Evolutionary conservation across 2,113 vertebrate genomes (phyloP), one percentile per base, ranked within the genome.

Genomic region (Lathamus discolor): DNA sequence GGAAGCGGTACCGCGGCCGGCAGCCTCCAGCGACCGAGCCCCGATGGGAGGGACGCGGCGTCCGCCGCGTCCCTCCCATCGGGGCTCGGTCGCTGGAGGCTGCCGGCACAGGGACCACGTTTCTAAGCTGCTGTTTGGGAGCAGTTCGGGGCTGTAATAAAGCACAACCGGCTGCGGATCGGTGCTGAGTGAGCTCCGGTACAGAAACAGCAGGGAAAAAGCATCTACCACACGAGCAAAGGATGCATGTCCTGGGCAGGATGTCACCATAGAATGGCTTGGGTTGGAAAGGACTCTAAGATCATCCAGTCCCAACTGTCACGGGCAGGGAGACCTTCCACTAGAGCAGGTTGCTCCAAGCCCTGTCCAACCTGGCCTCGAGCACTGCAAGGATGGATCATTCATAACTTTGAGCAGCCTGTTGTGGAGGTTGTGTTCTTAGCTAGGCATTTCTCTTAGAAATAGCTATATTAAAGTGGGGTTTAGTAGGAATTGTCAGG

Each of bases 181-280:
- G 13, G 51, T 23, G 46, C 59, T 31, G 44, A 39, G 3, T 6
- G 15, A 81, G 29, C 31, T 27, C 37, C 6, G 33, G 49, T 15
- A n/a, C 7, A 8, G 1, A 7, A 27, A 11, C n/a, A 55, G 49
- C 5, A 59, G 24, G 55, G 73, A 19, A 17, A 17, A 41, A 18
- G 48, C 39, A 48, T 4, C 55, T 1, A 4, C 11, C 1, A 6
- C n/a, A 2, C 0, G 2, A 41, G 23, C 11, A 7, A 29, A 28
- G 18, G 81, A 11, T 29, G 54, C 3, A 2, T 11, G 23, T 49
- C 64, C 73, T 20, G 24, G 41, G 46, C 61, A 7, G 37, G 31
- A n/a, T n/a, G 57, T 15, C n/a, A n/a, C 33, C 57, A 15, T 23
- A 23, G 46, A 22, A 48, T 48, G 46, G 20, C 4, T 48, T 48